Percentiles rank a stretch among this genome's conserved stretches.
Conservation (phyloP, 2,113 vertebrate genomes). For the Eudyptes chrysolophus region DNA sequence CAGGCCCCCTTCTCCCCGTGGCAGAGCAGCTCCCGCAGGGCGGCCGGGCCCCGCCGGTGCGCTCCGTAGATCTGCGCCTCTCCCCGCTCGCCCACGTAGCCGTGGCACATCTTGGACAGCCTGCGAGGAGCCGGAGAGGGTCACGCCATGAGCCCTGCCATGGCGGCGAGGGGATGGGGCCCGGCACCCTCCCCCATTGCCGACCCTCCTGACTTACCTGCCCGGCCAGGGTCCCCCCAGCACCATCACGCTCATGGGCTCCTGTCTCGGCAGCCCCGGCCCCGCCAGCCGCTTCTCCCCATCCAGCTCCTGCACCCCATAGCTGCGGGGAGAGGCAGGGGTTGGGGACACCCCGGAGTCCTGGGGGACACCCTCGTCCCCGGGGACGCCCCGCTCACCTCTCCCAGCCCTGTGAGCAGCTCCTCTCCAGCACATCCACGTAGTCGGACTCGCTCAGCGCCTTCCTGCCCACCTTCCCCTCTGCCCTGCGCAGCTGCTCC, state of each 20-base stretch:
- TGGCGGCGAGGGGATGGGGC: rapidly evolving
- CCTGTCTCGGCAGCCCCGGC: background rate
- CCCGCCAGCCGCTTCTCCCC: conserved; percentile 30
- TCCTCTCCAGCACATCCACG: conserved; percentile 29
- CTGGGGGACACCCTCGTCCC: background rate
- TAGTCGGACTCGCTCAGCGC: conserved; percentile 14
- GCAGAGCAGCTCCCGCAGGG: conserved; percentile 42
- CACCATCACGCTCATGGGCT: conserved; percentile 3
- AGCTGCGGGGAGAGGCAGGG: background rate
- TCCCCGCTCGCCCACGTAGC: conserved; percentile 27
- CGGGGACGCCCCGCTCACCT: background rate
- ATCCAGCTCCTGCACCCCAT: conserved; percentile 22
- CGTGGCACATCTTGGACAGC: conserved; percentile 48
- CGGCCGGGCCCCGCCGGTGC: background rate
- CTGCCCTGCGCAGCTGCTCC: conserved; percentile 17
- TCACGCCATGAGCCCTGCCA: rapidly evolving
- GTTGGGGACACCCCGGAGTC: rapidly evolving
- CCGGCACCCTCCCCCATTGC: rapidly evolving
- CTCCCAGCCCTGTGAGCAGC: conserved; percentile 33
- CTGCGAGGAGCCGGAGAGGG: background rate
- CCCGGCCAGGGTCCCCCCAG: conserved; percentile 3
- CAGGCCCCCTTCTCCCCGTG: conserved; percentile 22
- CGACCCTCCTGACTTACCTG: background rate
- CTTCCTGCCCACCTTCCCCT: conserved; percentile 22
- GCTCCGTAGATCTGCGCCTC: background rate